These are phyloP conservation scores for Manduca sexta DNA, from an alignment of 1,140 invertebrate species.

Conservation along the genomic window DNA sequence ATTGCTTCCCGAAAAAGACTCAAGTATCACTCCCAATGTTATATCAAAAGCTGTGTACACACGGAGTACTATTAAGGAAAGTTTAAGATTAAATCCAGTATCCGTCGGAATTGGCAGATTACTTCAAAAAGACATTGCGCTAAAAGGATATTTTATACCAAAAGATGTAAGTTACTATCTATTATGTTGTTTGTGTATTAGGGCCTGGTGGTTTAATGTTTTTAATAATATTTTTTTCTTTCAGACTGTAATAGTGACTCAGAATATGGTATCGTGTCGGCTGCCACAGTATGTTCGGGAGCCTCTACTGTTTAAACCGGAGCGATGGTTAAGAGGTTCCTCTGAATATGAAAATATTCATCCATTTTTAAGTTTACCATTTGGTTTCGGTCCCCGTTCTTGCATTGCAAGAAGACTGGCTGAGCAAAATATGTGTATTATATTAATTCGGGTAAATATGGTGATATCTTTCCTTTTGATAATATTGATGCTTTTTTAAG, in stretches of 20 bases:
- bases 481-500: not conserved
- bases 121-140: constrained; percentile 81
- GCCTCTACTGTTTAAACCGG: constrained; percentile 81
- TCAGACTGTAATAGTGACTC: constrained; percentile 90
- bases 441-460: constrained; percentile 81
- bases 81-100: constrained; percentile 87
- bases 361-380: constrained; percentile 88
- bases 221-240: constrained; percentile 34
- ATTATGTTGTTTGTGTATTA: not conserved
- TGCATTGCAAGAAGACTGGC: constrained; percentile 92
- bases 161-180: constrained; percentile 79
- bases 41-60: constrained; percentile 81
- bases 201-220: constrained; percentile 14
- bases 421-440: constrained; percentile 89
- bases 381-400: constrained; percentile 90
- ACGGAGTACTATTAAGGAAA: constrained; percentile 89
- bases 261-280: constrained; percentile 87
- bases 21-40: constrained; percentile 74
- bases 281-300: constrained; percentile 81
- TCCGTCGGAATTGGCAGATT: constrained; percentile 87
- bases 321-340: constrained; percentile 81
- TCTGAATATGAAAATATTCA: constrained; percentile 73
- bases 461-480: not conserved
- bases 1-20: constrained; percentile 72
- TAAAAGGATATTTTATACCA: constrained; percentile 90